These are phyloP conservation scores for Capreolus pygargus DNA, from an alignment of 2,113 vertebrate genomes.

Conservation along the genomic window DNA sequence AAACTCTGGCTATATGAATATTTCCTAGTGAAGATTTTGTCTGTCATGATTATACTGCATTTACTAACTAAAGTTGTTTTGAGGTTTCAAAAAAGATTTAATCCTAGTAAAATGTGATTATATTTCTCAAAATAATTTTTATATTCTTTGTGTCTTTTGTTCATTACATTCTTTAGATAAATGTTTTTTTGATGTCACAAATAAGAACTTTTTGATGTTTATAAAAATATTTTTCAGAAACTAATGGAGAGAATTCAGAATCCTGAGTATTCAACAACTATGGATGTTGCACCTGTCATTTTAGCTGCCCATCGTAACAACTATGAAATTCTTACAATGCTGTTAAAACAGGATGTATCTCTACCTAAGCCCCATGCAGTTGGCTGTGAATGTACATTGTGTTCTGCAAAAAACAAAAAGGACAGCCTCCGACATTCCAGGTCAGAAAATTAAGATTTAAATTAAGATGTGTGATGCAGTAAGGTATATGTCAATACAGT, in stretches of 20 bases:
- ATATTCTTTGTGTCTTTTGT: background rate
- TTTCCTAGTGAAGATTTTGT: constrained; percentile 42
- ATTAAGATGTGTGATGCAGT: background rate
- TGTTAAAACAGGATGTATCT: constrained; percentile 97
- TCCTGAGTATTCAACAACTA: constrained; percentile 98
- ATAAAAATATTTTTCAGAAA: constrained; percentile 86
- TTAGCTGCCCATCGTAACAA: constrained; percentile 98
- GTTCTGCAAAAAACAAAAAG: constrained; percentile 99
- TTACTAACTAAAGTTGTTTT: constrained; percentile 50
- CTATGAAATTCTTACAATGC: constrained; percentile 99
- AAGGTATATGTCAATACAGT: background rate
- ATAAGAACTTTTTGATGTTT: constrained; percentile 61
- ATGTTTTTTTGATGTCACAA: background rate
- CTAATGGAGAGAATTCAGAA: constrained; percentile 98
- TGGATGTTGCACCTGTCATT: constrained; percentile 99
- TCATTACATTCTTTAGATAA: constrained; percentile 33
- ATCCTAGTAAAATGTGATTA: constrained; percentile 4
- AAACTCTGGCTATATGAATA: background rate
- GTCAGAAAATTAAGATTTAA: constrained; percentile 71
- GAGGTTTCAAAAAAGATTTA: constrained; percentile 28
- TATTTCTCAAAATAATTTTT: constrained; percentile 31
- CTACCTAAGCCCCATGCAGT: constrained; percentile 97
- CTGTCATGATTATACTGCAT: background rate
- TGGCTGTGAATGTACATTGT: constrained; percentile 97
- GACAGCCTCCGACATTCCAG: constrained; percentile 98